phyloP scores from a whole-genome alignment of 2,797 vertebrate genomes.

The Delichon dasypus region DNA sequence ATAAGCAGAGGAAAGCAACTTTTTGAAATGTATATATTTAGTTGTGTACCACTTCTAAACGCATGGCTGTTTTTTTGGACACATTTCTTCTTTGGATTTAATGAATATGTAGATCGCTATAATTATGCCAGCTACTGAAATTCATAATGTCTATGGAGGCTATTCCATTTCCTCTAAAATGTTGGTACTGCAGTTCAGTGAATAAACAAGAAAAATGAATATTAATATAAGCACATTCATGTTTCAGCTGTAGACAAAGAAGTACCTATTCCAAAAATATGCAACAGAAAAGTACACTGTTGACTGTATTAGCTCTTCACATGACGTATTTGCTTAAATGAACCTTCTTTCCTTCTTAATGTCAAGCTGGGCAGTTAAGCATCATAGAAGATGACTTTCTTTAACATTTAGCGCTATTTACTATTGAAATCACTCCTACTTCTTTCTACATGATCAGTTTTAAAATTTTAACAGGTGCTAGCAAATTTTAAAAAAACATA shows the following conservation, averaged over 20 bases:
- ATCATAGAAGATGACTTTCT: slow-evolving; percentile 76
- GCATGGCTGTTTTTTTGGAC: slow-evolving; percentile 84
- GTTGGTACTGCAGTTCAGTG: slow-evolving; percentile 79
- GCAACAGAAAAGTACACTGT: slow-evolving; percentile 60
- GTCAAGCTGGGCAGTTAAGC: slow-evolving; percentile 75
- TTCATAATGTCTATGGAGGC: slow-evolving; percentile 83
- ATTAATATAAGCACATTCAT: slow-evolving; percentile 76
- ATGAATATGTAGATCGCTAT: slow-evolving; percentile 87
- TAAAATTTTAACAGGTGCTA: slow-evolving; percentile 83
- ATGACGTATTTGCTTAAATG: slow-evolving; percentile 72
- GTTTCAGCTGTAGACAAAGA: slow-evolving; percentile 74
- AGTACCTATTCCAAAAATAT: slow-evolving; percentile 71
- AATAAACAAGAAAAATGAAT: slow-evolving; percentile 81
- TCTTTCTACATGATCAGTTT: slow-evolving; percentile 80
- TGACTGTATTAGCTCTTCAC: slow-evolving; percentile 68
- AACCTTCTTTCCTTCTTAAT: slow-evolving; percentile 74
- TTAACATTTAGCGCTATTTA: slow-evolving; percentile 76
- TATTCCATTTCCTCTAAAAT: slow-evolving; percentile 81
- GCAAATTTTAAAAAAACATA: slow-evolving; percentile 75
- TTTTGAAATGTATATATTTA: slow-evolving; percentile 75
- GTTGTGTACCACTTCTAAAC: slow-evolving; percentile 75
- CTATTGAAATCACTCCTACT: slow-evolving; percentile 73
- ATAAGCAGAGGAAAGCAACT: slow-evolving; percentile 69
- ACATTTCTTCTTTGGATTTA: slow-evolving; percentile 81
- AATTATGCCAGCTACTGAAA: slow-evolving; percentile 85